phyloP scores from a whole-genome alignment of 2,888 invertebrate species.

The Drosophila falleni region DNA sequence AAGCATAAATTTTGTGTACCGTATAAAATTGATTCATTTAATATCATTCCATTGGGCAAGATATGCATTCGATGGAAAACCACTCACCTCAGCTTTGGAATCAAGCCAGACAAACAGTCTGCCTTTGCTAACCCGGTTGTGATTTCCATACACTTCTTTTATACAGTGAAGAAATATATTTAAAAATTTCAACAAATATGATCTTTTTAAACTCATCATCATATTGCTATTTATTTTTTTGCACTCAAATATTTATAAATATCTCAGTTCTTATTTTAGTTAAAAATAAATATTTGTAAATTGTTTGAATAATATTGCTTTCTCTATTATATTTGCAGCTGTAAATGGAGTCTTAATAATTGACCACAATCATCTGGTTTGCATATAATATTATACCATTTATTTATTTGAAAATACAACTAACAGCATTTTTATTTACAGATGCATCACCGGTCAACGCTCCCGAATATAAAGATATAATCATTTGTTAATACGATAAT shows the following conservation, averaged over 20 bases:
- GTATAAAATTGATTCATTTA: slow-evolving; percentile 73
- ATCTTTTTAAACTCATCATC: not conserved
- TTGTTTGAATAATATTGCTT: not conserved
- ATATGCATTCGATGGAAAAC: slow-evolving; percentile 31
- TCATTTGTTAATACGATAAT: slow-evolving; percentile 2
- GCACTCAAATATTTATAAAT: not conserved
- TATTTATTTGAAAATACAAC: not conserved
- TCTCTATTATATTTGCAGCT: slow-evolving; percentile 24
- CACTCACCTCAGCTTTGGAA: slow-evolving; percentile 1
- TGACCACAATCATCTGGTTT: slow-evolving; percentile 24
- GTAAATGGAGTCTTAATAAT: not conserved
- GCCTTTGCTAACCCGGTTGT: slow-evolving; percentile 4
- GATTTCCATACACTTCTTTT: slow-evolving; percentile 1
- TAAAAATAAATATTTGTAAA: not conserved
- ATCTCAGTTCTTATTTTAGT: not conserved
- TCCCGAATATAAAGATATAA: not conserved
- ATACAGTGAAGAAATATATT: not conserved
- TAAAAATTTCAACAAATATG: not conserved
- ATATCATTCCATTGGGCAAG: slow-evolving; percentile 58
- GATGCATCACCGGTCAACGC: slow-evolving; percentile 3
- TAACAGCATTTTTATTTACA: slow-evolving; percentile 28
- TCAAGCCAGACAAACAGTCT: slow-evolving; percentile 49
- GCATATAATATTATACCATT: slow-evolving; percentile 10
- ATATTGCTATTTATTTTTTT: not conserved
- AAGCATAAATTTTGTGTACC: slow-evolving; percentile 61